A percentile compares a stretch with the other conserved stretches of the same genome.
These are phyloP conservation scores for Nesidiocoris tenuis DNA, from an alignment of 2,888 invertebrate genomes.

Conservation along the genomic window DNA sequence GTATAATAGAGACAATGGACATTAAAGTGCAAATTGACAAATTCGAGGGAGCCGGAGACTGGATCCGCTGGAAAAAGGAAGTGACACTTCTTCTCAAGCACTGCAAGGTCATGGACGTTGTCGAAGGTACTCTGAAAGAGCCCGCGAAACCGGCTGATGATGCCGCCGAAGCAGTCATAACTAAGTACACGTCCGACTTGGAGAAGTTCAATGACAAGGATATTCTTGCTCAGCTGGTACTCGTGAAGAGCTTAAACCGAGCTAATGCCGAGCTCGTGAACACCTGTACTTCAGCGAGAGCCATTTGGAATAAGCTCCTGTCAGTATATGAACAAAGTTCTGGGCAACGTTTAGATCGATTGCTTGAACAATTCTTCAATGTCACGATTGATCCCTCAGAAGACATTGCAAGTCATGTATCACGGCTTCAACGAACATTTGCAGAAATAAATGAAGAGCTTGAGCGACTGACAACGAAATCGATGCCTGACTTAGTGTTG, in stretches of 20 bases:
- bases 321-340: neutral
- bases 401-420: neutral
- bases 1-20: neutral
- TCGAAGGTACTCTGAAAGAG: neutral
- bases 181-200: neutral
- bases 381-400: neutral
- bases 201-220: neutral
- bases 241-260: neutral
- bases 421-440: neutral
- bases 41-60: neutral
- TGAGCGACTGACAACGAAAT: neutral
- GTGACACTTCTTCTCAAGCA: neutral
- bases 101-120: neutral
- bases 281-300: neutral
- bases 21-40: neutral
- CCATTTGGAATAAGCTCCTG: neutral
- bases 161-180: neutral
- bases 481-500: neutral
- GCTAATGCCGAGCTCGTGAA: neutral
- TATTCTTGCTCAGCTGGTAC: neutral
- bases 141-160: neutral
- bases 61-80: neutral
- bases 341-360: neutral
- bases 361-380: neutral
- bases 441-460: neutral